Evolutionary conservation across 1,140 invertebrate species (phyloP), one percentile per base, ranked within the genome.

Genomic region (Atta colombica): DNA sequence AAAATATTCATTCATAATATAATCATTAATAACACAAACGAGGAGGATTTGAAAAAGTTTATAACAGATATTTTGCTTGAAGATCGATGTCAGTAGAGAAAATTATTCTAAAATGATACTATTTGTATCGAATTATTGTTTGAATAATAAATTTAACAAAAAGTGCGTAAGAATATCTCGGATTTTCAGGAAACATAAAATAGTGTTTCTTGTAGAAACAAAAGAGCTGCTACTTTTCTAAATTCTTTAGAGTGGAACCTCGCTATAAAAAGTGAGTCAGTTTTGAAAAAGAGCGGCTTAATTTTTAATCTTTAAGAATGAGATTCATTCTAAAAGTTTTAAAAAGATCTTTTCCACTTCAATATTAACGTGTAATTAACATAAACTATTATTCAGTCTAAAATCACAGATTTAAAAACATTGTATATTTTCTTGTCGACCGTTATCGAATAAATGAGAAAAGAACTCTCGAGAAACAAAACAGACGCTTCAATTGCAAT

Each of bases 321-420:
- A 45, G 8, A 45, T 45, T 45, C 39, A 45, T 7, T 45, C 39
- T 45, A 10, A 45, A 45, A 45, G 0, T 10, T 45, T 45, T 45
- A 3, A 10, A 45, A 7, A 10, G 39, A 10, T 45, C 39, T 45
- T 45, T 45, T 45, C 39, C 8, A 10, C 39, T 45, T 45, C 39
- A 45, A 45, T 12, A 68, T 68, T 68, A 68, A 68, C 5, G 10
- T 14, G 65, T 21, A 68, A 45, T 45, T 6, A 68, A 25, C 25
- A 25, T n/a, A 21, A 45, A 45, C n/a, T 68, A 21, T 45, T 68
- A 68, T 39, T 45, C 65, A 66, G 10, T 66, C 35, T 68, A 21
- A 39, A 68, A 68, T 45, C 65, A 68, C 18, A 12, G 8, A 31
- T 66, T 66, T 66, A 4, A 10, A 68, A 68, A 68, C 35, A 68